Base-by-base conservation (phyloP, 2,797 vertebrate genomes). In the Poeciliopsis infans region DNA sequence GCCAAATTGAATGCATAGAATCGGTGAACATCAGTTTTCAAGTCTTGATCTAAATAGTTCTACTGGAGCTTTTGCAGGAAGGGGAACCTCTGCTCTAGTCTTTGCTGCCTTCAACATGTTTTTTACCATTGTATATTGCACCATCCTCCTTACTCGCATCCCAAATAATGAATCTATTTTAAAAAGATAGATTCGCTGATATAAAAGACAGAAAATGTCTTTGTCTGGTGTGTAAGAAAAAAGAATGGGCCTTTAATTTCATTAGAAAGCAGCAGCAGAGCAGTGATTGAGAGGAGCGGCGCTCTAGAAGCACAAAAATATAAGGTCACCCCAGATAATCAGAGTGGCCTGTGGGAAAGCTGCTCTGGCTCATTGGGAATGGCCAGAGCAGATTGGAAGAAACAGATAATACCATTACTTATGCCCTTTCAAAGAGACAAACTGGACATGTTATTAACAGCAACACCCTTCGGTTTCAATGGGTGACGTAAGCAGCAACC, bases 241-340 rank as follows among this genome's bases (percentile, higher is more conserved):
- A 12, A 81, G 1, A 57, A 28, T 66, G 33, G 55, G 0, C 41
- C 69, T 66, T 66, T 88, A 86, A 91, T 88, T 18, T 23, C 78
- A 89, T 90, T 79, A 1, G 23, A 64, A 41, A 61, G 66, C 64
- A 49, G 41, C 66, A 78, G 76, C 15, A 66, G 47, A 86, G 80
- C 79, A 74, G 18, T 82, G 66, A 89, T 86, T 28, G 66, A 15
- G 43, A 88, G 53, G 3, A 33, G 83, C 69, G 74, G 45, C 2
- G 87, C 76, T 3, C 75, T n/a, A 72, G 79, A 86, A 85, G 72
- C 78, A 75, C 80, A 80, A 72, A 81, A 78, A 78, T n/a, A 86
- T 55, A 91, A 93, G 90, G 89, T 93, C 88, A 89, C 23, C 39
- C 39, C 74, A 13, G 77, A 73, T 84, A 86, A 90, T 70, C 86